Base-by-base conservation (phyloP, 1,140 invertebrate genomes). In the Oedothorax gibbosus region DNA sequence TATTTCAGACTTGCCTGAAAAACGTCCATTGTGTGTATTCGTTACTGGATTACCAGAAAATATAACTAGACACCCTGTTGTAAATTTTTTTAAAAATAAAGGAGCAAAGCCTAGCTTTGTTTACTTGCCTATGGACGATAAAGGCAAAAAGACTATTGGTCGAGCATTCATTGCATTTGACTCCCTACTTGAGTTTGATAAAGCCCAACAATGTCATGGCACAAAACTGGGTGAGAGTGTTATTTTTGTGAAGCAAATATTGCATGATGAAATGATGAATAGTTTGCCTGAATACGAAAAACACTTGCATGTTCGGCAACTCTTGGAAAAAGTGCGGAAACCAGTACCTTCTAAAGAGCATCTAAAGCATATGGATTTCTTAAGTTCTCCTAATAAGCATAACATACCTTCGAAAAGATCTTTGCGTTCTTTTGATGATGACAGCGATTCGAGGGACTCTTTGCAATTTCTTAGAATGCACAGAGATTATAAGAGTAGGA, bases 241-340 rank as follows among this genome's bases (percentile, higher is more conserved):
- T 2, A 78, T 85, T 35, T 85, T 53, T 62, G 75, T 85, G 21
- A 85, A 85, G 12, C 83, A 85, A 62, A 71, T 85, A 53, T 54
- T 78, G 49, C 71, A 77, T 62, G 83, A 85, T 50, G 75, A 85
- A 78, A 85, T 85, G 83, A n/a, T 11, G 1, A 50, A 85, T 35
- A 64, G 77, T n/a, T 60, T 85, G 15, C 35, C 35, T 35, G 35
- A 35, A 35, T 35, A 35, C 5, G 35, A 35, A 35, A 35, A 35
- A 35, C 35, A 35, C 35, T 35, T 35, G 35, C 35, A 35, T 35
- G 35, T 35, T 35, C 35, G 35, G 35, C 35, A 35, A 35, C 35
- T 35, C 35, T 35, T 35, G 35, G 35, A 35, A 35, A 35, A 5
- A 35, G 35, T 35, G 2, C 35, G 35, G 35, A 35, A 35, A 35